phyloP scores from a whole-genome alignment of 2,888 invertebrate species.

The Eupithecia inturbata region DNA sequence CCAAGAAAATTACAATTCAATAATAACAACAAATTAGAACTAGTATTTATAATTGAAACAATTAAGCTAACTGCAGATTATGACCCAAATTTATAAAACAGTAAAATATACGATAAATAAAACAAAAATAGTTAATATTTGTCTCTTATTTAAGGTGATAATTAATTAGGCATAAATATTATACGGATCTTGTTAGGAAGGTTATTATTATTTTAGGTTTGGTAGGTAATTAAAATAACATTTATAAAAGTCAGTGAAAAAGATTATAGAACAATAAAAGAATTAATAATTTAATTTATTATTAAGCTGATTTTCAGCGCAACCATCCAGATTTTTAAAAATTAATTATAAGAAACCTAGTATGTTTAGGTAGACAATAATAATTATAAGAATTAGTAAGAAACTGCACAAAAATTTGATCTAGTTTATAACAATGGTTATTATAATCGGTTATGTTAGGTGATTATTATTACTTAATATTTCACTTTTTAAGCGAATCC shows the following conservation, averaged over 20 bases:
- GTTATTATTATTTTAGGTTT: not conserved
- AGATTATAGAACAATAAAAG: not conserved
- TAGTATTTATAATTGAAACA: no score
- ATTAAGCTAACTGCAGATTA: no score
- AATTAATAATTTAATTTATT: not conserved
- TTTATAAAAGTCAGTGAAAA: not conserved
- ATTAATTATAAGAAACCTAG: not conserved
- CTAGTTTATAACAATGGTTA: not conserved
- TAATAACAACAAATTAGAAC: no score
- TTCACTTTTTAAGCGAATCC: not conserved
- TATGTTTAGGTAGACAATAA: not conserved
- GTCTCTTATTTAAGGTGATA: not conserved
- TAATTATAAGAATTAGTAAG: not conserved
- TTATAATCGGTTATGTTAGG: not conserved
- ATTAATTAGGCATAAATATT: not conserved
- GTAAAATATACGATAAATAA: not conserved
- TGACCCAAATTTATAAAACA: no score
- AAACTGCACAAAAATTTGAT: not conserved
- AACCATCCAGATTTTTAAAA: not conserved
- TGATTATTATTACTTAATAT: not conserved
- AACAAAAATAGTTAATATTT: not conserved
- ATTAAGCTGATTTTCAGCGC: not conserved
- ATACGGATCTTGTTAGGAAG: not conserved
- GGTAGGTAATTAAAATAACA: not conserved
- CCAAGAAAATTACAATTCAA: no score